Evolutionary conservation across 1,140 invertebrate genomes (phyloP).

Genomic region (Teleopsis dalmanni): DNA sequence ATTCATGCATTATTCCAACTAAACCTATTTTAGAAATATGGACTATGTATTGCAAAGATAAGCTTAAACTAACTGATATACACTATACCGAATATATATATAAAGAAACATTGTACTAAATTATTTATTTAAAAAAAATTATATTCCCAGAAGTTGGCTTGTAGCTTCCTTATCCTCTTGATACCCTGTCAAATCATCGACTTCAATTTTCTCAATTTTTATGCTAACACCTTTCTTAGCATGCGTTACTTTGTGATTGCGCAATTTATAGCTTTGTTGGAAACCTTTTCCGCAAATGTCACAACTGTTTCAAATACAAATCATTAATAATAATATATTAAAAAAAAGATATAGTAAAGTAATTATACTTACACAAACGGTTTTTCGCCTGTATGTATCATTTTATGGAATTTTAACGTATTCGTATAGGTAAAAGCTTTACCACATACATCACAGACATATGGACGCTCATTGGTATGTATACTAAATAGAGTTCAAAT

Average conservation of each 20-base stretch:
- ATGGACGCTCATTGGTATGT: slow-evolving; percentile 53
- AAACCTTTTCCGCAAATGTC: slow-evolving; percentile 41
- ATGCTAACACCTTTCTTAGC: slow-evolving; percentile 16
- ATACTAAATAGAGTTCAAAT: slow-evolving; percentile 34
- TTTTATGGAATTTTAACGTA: slow-evolving; percentile 40
- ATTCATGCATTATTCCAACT: too few relatives aligned
- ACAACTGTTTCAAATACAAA: slow-evolving; percentile 18
- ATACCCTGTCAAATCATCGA: slow-evolving; percentile 1
- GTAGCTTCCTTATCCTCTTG: slow-evolving; percentile 6
- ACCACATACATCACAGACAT: slow-evolving; percentile 52
- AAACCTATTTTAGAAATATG: too few relatives aligned
- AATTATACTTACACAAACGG: slow-evolving; percentile 37
- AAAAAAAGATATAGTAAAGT: background rate
- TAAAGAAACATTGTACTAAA: too few relatives aligned
- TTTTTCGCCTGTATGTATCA: slow-evolving; percentile 41
- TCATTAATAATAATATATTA: background rate
- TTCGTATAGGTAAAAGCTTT: slow-evolving; percentile 53
- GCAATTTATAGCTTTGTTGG: slow-evolving; percentile 33
- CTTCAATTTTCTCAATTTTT: slow-evolving; percentile 5
- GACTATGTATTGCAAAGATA: too few relatives aligned
- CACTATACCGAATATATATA: too few relatives aligned
- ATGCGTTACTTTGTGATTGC: slow-evolving; percentile 33
- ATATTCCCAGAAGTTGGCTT: slow-evolving; percentile 9
- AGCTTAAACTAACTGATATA: too few relatives aligned
- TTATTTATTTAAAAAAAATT: too few relatives aligned